Evolutionary conservation across 2,888 invertebrate species (phyloP).

Genomic region (Heliconius aoede): DNA sequence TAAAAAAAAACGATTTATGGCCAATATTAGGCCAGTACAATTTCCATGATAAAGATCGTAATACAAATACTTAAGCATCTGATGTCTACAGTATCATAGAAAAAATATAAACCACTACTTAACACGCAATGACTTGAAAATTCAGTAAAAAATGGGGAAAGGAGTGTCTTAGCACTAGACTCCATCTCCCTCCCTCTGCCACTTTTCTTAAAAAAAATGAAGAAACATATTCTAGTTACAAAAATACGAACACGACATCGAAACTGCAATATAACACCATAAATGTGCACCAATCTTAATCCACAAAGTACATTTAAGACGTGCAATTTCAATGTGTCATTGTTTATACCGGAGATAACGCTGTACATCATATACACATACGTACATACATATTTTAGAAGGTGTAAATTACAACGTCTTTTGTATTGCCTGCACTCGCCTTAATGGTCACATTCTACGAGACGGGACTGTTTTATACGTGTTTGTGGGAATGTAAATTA

Average conservation of each 20-base stretch:
- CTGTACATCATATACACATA: slow-evolving; percentile 51
- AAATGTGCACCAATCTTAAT: slow-evolving; percentile 45
- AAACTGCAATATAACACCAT: background rate
- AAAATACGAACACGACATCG: background rate
- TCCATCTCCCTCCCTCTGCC: too few species aligned
- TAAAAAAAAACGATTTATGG: too few species aligned
- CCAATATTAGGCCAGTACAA: too few species aligned
- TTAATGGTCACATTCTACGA: slow-evolving; percentile 35
- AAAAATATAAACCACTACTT: too few species aligned
- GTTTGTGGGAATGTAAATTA: slow-evolving; percentile 5
- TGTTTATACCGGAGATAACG: slow-evolving; percentile 53
- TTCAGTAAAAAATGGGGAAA: too few species aligned
- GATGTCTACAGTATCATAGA: too few species aligned
- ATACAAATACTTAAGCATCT: too few species aligned
- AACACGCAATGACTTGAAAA: too few species aligned
- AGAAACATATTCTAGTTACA: background rate
- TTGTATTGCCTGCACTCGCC: slow-evolving; percentile 38
- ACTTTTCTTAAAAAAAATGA: too few species aligned
- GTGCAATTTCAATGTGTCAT: slow-evolving; percentile 54
- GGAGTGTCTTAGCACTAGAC: too few species aligned
- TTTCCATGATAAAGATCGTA: too few species aligned
- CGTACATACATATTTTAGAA: slow-evolving; percentile 48
- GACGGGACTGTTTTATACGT: slow-evolving; percentile 19
- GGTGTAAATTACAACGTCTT: slow-evolving; percentile 43
- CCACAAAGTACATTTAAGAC: slow-evolving; percentile 48